Conservation (phyloP, 2,888 invertebrate genomes). For the Rotaria sp. region DNA sequence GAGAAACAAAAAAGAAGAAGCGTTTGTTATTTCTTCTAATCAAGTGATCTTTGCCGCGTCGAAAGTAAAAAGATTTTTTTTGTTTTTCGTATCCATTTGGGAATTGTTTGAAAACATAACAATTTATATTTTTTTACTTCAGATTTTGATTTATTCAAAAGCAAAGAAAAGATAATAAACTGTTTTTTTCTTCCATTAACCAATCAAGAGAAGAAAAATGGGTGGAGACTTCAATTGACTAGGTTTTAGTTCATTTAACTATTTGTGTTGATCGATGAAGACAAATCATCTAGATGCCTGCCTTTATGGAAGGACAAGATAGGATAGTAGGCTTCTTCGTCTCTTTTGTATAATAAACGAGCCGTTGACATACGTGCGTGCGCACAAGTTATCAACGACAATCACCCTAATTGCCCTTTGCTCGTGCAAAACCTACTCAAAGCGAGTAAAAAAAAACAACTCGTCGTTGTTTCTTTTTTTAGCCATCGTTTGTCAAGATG, state of each 20-base stretch:
- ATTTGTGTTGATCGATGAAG: conserved; percentile 12
- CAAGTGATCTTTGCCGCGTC: conserved; percentile 1
- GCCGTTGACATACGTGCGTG: conserved; percentile 22
- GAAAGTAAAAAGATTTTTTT: neutral
- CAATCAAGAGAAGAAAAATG: neutral
- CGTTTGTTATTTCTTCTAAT: neutral
- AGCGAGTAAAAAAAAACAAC: neutral
- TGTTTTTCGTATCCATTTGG: neutral
- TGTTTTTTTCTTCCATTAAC: neutral
- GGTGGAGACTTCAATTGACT: neutral
- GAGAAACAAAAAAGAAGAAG: neutral
- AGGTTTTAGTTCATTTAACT: neutral
- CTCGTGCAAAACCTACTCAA: neutral
- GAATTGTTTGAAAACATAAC: conserved; percentile 7
- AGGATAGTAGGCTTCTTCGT: neutral
- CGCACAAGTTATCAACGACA: conserved; percentile 22
- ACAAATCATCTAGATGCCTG: conserved; percentile 21
- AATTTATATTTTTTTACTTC: neutral
- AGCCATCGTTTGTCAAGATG: neutral
- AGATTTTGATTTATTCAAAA: neutral
- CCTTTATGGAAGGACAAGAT: neutral
- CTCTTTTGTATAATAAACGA: conserved; percentile 18
- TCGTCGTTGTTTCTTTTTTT: neutral
- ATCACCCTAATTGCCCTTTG: conserved; percentile 10
- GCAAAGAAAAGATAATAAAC: neutral